A percentile compares a stretch with the other conserved stretches of the same genome.
Evolutionary conservation across 1,140 invertebrate genomes (phyloP).

Genomic region (Hestina assimilis): DNA sequence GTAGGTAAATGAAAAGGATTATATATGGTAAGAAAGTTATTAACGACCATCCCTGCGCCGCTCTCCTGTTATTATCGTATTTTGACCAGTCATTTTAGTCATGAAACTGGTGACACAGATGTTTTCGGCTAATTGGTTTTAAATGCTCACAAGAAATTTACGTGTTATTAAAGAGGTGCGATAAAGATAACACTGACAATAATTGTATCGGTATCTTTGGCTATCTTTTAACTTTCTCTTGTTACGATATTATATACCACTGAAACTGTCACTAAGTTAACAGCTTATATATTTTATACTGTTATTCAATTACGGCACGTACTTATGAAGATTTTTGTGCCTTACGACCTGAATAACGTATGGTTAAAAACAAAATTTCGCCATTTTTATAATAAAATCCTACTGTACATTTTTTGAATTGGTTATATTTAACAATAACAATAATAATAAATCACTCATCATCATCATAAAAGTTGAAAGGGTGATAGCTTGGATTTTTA

Average conservation of each 20-base stretch:
- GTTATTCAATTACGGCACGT: too few relatives aligned
- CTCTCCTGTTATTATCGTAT: constrained; percentile 41
- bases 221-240: constrained; percentile 18
- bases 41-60: constrained; percentile 42
- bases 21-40: constrained; percentile 59
- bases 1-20: constrained; percentile 40
- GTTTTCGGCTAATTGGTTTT: constrained; percentile 35
- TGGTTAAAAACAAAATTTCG: too few relatives aligned
- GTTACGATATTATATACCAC: not conserved
- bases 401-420: too few relatives aligned
- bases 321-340: too few relatives aligned
- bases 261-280: not conserved
- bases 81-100: constrained; percentile 40
- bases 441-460: too few relatives aligned
- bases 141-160: constrained; percentile 9
- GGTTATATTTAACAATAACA: too few relatives aligned
- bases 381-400: too few relatives aligned
- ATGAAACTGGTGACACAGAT: constrained; percentile 41
- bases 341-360: too few relatives aligned
- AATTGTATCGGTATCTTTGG: constrained; percentile 11
- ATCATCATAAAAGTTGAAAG: too few relatives aligned
- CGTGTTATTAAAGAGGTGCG: not conserved
- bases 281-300: not conserved
- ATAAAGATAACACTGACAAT: constrained; percentile 5
- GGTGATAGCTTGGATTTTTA: too few relatives aligned